phyloP scores from a whole-genome alignment of 2,888 invertebrate species.

The Cerceris rybyensis region DNA sequence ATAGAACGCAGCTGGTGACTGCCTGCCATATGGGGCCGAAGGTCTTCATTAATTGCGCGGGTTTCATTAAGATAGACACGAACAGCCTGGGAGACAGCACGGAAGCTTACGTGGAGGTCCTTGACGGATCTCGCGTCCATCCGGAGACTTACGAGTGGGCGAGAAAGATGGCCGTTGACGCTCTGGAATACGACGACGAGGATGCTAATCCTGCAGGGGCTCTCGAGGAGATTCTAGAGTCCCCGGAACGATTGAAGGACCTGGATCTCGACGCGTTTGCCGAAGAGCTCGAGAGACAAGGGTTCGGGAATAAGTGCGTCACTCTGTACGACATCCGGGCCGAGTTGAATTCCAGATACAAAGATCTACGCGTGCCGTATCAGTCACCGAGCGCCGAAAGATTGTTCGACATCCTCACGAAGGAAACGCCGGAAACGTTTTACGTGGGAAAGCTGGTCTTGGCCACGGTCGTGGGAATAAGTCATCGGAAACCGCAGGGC shows the following conservation, averaged over 20 bases:
- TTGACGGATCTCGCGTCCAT: slow-evolving; percentile 98
- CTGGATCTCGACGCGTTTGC: slow-evolving; percentile 99
- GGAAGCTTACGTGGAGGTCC: slow-evolving; percentile 96
- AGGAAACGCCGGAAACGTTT: slow-evolving; percentile 97
- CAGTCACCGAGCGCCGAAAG: slow-evolving; percentile 92
- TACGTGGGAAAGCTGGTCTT: slow-evolving; percentile 93
- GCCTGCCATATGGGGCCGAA: slow-evolving; percentile 98
- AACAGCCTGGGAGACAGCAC: slow-evolving; percentile 96
- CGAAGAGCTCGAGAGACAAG: slow-evolving; percentile 96
- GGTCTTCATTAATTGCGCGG: slow-evolving; percentile 99
- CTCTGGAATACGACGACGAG: slow-evolving; percentile 98
- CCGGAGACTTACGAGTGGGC: slow-evolving; percentile 99
- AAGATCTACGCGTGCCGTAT: slow-evolving; percentile 92
- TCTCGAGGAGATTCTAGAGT: slow-evolving; percentile 97
- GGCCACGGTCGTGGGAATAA: slow-evolving; percentile 91
- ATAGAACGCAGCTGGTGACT: slow-evolving; percentile 97
- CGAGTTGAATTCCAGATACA: slow-evolving; percentile 96
- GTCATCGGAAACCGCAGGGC: slow-evolving; percentile 93
- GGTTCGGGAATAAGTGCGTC: slow-evolving; percentile 93
- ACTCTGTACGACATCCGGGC: slow-evolving; percentile 98
- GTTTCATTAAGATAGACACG: slow-evolving; percentile 99
- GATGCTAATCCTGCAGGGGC: slow-evolving; percentile 98
- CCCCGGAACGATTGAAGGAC: slow-evolving; percentile 96
- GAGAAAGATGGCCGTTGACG: slow-evolving; percentile 99
- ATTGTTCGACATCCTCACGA: slow-evolving; percentile 96